phyloP scores from a whole-genome alignment of 2,888 invertebrate species.

The Electrophaes corylata region DNA sequence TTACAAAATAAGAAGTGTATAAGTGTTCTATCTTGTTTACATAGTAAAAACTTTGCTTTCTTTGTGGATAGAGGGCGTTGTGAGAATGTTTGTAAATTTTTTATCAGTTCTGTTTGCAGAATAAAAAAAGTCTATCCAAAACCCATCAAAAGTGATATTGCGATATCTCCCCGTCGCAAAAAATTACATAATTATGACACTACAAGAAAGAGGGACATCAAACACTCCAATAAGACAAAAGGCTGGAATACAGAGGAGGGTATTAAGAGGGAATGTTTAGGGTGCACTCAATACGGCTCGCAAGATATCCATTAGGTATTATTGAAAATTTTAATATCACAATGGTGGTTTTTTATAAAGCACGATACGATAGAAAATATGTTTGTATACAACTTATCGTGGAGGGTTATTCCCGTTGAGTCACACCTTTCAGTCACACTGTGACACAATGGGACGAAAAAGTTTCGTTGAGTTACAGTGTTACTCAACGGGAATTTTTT shows the following conservation, averaged over 20 bases:
- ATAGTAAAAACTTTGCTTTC: too few species aligned
- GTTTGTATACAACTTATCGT: not conserved
- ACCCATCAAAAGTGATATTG: conserved; percentile 28
- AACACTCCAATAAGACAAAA: conserved; percentile 42
- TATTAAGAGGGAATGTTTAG: conserved; percentile 53
- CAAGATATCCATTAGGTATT: conserved; percentile 83
- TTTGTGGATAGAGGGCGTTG: too few species aligned
- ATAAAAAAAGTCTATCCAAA: conserved; percentile 18
- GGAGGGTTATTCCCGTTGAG: too few species aligned
- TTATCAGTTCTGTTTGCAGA: not conserved
- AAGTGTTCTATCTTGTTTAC: too few species aligned
- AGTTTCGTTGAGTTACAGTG: too few species aligned
- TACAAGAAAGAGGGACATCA: conserved; percentile 43
- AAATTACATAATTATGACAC: conserved; percentile 44
- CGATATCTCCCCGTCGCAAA: conserved; percentile 29
- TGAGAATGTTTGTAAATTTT: too few species aligned
- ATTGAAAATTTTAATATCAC: conserved; percentile 85
- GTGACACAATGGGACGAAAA: too few species aligned
- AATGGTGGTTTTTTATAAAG: conserved; percentile 47
- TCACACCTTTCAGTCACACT: too few species aligned
- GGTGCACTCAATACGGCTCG: conserved; percentile 71
- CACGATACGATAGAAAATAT: conserved; percentile 15
- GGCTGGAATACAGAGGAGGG: conserved; percentile 33
- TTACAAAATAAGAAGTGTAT: too few species aligned
- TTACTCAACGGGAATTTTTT: too few species aligned